Conservation (phyloP, 2,113 vertebrate species). For the Melanerpes aurifrons region DNA sequence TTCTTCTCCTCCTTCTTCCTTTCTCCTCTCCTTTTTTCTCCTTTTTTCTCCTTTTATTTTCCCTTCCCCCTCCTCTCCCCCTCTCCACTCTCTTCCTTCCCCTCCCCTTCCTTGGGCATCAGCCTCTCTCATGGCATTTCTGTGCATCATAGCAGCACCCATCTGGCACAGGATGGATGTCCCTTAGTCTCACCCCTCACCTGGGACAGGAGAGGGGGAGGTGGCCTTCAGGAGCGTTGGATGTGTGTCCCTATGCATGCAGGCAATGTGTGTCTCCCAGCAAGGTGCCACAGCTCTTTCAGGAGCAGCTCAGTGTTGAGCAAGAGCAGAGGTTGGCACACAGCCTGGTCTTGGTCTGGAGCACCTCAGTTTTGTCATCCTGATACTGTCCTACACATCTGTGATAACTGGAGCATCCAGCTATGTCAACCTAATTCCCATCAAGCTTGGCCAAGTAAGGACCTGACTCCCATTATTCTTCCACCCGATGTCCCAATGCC, state of each 20-base stretch:
- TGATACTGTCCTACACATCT: neutral
- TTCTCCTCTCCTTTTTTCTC: neutral
- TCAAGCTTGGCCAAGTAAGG: neutral
- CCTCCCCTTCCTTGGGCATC: neutral
- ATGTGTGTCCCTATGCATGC: accelerated
- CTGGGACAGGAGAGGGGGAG: no score
- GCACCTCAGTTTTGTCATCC: neutral
- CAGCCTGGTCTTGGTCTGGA: neutral
- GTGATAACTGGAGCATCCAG: neutral
- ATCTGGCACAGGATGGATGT: accelerated
- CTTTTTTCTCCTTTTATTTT: no score
- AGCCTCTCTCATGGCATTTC: neutral
- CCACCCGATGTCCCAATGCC: accelerated
- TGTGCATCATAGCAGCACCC: neutral
- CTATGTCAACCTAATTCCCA: neutral
- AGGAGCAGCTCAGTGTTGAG: neutral
- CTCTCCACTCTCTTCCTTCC: neutral
- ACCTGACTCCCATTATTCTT: neutral
- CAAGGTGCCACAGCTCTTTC: neutral
- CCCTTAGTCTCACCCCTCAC: neutral
- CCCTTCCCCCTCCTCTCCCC: no score
- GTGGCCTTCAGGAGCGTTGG: neutral
- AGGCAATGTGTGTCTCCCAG: accelerated
- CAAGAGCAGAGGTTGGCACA: accelerated
- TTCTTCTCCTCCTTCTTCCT: neutral